Conservation (phyloP, 1,140 invertebrate genomes). For the Amyelois transitella region DNA sequence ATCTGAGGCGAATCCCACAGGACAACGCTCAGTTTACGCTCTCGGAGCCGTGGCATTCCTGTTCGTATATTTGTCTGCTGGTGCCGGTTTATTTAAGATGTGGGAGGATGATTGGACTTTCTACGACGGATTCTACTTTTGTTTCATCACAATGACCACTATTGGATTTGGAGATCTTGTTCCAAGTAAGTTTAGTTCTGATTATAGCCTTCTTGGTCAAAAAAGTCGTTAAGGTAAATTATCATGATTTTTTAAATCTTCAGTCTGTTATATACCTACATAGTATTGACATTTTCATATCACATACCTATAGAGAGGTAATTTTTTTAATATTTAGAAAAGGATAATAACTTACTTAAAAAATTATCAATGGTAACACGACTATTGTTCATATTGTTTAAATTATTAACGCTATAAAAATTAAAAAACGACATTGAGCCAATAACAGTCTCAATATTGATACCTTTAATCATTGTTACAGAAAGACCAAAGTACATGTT, state of each 20-base stretch:
- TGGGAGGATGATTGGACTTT: conserved; percentile 93
- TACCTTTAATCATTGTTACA: conserved; percentile 48
- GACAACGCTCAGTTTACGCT: conserved; percentile 78
- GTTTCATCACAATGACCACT: conserved; percentile 96
- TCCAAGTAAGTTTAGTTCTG: conserved; percentile 79
- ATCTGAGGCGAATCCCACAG: conserved; percentile 57
- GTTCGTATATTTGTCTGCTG: conserved; percentile 85
- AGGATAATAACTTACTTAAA: not conserved
- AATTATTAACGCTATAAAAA: no score
- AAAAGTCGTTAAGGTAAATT: no score
- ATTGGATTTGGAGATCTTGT: conserved; percentile 95
- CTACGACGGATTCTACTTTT: conserved; percentile 95
- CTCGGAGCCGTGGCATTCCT: conserved; percentile 82
- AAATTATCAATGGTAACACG: no score
- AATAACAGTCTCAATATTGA: not conserved
- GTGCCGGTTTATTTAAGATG: conserved; percentile 82
- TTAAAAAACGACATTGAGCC: no score
- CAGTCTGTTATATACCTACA: no score
- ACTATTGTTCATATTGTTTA: no score
- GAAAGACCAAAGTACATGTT: conserved; percentile 91
- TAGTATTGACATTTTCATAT: no score
- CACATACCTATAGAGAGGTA: no score
- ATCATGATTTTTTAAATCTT: no score
- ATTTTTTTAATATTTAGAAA: no score
- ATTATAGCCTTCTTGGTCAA: not conserved